phyloP scores from a whole-genome alignment of 2,113 vertebrate genomes.

The Pygoscelis adeliae region DNA sequence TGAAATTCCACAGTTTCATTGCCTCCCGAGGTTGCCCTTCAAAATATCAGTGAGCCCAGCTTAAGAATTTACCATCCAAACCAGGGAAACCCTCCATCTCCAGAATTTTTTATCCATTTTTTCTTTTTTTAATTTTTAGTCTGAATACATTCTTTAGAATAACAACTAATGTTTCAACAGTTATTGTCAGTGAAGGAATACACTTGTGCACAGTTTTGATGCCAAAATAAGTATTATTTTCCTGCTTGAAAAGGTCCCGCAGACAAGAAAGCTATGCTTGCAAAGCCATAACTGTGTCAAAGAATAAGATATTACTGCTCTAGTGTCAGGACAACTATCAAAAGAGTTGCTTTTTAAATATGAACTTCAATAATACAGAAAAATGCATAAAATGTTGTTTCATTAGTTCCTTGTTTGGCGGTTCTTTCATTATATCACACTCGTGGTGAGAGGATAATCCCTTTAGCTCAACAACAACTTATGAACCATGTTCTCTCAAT shows the following conservation, averaged over 20 bases:
- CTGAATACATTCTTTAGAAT: neutral
- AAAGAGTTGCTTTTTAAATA: neutral
- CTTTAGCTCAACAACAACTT: slow-evolving; percentile 31
- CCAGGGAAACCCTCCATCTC: neutral
- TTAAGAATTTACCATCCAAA: neutral
- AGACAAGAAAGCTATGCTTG: neutral
- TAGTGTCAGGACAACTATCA: neutral
- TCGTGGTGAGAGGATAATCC: neutral
- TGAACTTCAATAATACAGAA: neutral
- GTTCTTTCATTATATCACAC: neutral
- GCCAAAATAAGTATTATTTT: neutral
- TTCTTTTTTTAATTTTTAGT: neutral
- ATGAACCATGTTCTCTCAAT: slow-evolving; percentile 14
- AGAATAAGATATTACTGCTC: neutral
- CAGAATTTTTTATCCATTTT: neutral
- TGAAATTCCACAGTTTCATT: neutral
- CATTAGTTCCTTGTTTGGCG: neutral
- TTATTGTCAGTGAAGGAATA: neutral
- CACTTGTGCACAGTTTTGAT: neutral
- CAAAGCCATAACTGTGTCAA: neutral
- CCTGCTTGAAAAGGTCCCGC: neutral
- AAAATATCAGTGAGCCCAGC: neutral
- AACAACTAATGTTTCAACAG: neutral
- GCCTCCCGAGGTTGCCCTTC: neutral
- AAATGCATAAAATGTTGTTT: neutral